phyloP scores from a whole-genome alignment of 2,888 invertebrate species.

The Yponomeuta sedellus region DNA sequence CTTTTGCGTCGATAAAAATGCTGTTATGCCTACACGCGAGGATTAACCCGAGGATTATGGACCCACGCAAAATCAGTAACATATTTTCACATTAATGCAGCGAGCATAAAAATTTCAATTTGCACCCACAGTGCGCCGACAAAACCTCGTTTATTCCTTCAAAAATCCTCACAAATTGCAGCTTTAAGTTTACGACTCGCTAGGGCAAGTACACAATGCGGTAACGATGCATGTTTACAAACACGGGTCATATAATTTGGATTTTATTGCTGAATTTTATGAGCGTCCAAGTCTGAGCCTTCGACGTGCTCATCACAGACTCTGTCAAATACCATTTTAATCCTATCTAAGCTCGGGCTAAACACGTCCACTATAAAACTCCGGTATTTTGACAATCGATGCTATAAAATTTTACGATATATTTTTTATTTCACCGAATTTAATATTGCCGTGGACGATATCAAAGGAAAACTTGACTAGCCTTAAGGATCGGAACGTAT shows the following conservation, averaged over 20 bases:
- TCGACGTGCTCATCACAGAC: not conserved
- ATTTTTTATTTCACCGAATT: constrained; percentile 34
- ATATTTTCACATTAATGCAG: constrained; percentile 1
- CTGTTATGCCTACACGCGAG: not conserved
- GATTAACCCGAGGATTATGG: not conserved
- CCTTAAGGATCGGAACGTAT: constrained; percentile 25
- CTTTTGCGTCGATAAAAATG: constrained; percentile 11
- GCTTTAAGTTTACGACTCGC: constrained; percentile 48
- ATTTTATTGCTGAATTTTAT: constrained; percentile 41
- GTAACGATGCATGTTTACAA: constrained; percentile 61
- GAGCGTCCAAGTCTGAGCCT: constrained; percentile 3
- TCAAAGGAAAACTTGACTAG: constrained; percentile 33
- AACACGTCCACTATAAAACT: constrained; percentile 43
- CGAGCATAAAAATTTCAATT: constrained; percentile 37
- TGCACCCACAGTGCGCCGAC: constrained; percentile 48
- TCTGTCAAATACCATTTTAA: constrained; percentile 45
- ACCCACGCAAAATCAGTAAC: constrained; percentile 4
- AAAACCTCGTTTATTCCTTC: constrained; percentile 55
- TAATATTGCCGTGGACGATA: constrained; percentile 43
- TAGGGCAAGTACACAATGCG: constrained; percentile 47
- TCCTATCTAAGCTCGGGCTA: constrained; percentile 36
- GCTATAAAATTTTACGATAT: constrained; percentile 54
- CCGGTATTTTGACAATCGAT: constrained; percentile 28
- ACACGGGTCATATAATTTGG: constrained; percentile 49
- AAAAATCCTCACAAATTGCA: constrained; percentile 58